Conservation (phyloP, 2,113 vertebrate genomes). For the Anoplopoma fimbria region DNA sequence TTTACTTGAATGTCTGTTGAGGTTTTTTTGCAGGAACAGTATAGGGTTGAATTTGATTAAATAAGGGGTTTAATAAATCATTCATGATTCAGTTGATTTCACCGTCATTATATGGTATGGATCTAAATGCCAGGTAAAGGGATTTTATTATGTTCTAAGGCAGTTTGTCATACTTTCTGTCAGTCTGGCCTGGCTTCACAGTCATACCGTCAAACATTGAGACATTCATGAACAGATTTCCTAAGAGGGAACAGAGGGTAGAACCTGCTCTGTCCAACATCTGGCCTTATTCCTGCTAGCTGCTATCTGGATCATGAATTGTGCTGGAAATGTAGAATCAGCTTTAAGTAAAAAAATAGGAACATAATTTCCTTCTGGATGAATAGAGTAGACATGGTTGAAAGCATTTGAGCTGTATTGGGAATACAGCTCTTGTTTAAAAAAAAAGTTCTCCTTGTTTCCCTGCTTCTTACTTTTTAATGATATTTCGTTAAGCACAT, state of each 20-base stretch:
- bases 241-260: neutral
- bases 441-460: neutral
- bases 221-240: neutral
- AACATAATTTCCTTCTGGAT: neutral
- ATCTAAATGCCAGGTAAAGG: constrained; percentile 17
- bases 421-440: neutral
- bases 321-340: neutral
- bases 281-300: neutral
- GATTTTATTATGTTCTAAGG: constrained; percentile 5
- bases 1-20: constrained; percentile 6
- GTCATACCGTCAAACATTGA: neutral
- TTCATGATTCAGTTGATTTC: constrained; percentile 27
- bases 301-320: neutral
- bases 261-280: neutral
- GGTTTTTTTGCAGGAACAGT: constrained; percentile 4
- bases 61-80: constrained; percentile 32
- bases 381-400: neutral
- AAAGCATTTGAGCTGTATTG: neutral
- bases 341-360: neutral
- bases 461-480: constrained; percentile 29
- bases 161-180: constrained; percentile 26
- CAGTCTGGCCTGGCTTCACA: neutral
- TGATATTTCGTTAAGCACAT: neutral
- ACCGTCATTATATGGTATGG: constrained; percentile 3
- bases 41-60: constrained; percentile 5